These are phyloP conservation scores for Bombyx mandarina DNA, from an alignment of 1,140 invertebrate genomes.

Conservation along the genomic window DNA sequence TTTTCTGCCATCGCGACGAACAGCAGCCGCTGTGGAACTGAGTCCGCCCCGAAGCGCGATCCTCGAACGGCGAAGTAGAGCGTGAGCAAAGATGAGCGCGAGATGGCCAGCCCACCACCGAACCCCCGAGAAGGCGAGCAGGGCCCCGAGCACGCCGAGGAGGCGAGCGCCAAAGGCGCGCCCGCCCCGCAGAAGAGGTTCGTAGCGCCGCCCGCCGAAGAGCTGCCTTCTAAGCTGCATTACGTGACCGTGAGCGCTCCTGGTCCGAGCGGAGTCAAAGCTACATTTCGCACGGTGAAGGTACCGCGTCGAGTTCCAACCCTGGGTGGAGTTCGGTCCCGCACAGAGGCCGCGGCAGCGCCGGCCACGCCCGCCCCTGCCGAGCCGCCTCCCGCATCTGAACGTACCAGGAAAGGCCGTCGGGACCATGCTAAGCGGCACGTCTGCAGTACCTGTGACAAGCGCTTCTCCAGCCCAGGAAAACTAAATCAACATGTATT, in stretches of 20 bases:
- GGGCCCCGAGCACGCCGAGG: conserved; percentile 55
- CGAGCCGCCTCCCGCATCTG: conserved; percentile 25
- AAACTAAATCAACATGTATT: conserved; percentile 75
- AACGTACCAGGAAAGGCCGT: conserved; percentile 35
- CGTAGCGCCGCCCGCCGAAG: conserved; percentile 55
- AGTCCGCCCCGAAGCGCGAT: conserved; percentile 47
- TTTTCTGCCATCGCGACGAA: conserved; percentile 67
- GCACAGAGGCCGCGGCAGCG: conserved; percentile 11
- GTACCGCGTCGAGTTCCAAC: conserved; percentile 53
- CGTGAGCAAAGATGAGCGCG: conserved; percentile 68
- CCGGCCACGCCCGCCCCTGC: conserved; percentile 13
- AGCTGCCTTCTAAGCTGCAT: conserved; percentile 57
- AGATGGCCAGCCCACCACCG: conserved; percentile 69
- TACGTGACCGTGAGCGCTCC: conserved; percentile 50
- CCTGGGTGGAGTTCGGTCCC: conserved; percentile 22
- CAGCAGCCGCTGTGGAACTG: conserved; percentile 47
- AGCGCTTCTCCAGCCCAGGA: conserved; percentile 73
- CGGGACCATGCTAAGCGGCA: conserved; percentile 59
- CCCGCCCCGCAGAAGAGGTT: conserved; percentile 63
- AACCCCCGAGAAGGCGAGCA: conserved; percentile 65
- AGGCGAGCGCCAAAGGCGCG: conserved; percentile 52
- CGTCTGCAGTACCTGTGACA: conserved; percentile 72
- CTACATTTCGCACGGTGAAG: conserved; percentile 64
- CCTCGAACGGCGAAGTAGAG: conserved; percentile 56
- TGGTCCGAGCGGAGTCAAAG: conserved; percentile 60